Conservation (phyloP, 2,797 vertebrate genomes). For the Cyclura pinguis region DNA sequence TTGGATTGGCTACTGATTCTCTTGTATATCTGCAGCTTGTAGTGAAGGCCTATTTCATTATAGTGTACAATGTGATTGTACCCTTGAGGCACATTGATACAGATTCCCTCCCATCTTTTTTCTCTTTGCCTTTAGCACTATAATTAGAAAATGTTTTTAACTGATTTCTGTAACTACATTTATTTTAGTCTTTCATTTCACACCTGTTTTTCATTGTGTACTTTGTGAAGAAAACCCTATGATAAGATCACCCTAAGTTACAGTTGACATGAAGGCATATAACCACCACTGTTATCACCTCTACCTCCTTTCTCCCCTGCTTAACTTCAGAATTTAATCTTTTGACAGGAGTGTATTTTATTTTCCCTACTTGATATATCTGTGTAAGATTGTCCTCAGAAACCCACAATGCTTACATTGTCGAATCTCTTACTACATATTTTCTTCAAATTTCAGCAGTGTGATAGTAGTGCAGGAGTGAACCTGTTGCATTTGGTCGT, state of each 20-base stretch:
- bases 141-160: not conserved
- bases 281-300: too few species aligned
- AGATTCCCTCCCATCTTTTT: not conserved
- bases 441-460: not conserved
- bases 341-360: conserved; percentile 25
- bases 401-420: not conserved
- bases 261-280: too few species aligned
- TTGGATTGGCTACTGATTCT: not conserved
- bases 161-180: not conserved
- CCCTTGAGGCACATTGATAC: not conserved
- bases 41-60: not conserved
- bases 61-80: not conserved
- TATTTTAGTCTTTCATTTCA: not conserved
- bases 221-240: too few species aligned
- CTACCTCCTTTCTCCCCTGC: not conserved
- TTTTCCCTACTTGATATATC: not conserved
- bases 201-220: not conserved
- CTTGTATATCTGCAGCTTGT: not conserved
- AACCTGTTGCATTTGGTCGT: conserved; percentile 4
- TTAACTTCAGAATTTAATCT: conserved; percentile 4
- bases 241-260: too few species aligned
- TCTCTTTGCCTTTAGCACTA: conserved; percentile 1
- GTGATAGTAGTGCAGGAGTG: not conserved
- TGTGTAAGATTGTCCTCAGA: not conserved
- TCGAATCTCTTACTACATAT: not conserved